Evolutionary conservation across 1,140 invertebrate species (phyloP), one percentile per base, ranked within the genome.

Genomic region (Drosophila triauraria): DNA sequence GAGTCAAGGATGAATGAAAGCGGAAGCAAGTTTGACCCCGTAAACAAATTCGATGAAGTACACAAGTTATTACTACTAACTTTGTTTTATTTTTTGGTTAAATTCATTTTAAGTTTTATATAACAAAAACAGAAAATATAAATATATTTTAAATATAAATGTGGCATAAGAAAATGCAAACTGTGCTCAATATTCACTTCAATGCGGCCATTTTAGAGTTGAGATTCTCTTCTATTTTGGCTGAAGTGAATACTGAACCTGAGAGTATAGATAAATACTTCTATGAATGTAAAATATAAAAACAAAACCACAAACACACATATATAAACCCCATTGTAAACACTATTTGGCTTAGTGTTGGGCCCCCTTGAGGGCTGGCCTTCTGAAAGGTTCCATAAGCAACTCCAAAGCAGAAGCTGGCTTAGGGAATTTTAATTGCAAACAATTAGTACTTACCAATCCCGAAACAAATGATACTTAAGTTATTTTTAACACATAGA

Each of bases 61-160:
- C 85, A 84, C 85, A 88, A 88, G 78, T 84, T 81, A 85, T 64
- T 64, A 15, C 27, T n/a, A 78, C 40, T 70, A 74, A 64, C 59
- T 61, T 47, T 72, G 67, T 75, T 57, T 76, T 78, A 76, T 56
- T 77, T 83, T 87, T 87, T 83, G 83, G 80, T 87, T 88, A 87
- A 83, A 83, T 83, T 88, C 76, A 67, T 87, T 88, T 83, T 87
- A 87, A 86, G 83, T 86, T 86, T 79, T 79, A 78, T 76, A 40
- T 54, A 54, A 54, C 53, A 77, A 51, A 17, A 58, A 17, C 42
- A 35, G 44, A 67, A 88, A 68, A 85, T 75, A 81, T 63, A 81
- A 51, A 85, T 75, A 83, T 84, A 84, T 88, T 81, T 88, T 87
- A 80, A 82, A 60, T 58, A 80, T 79, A 62, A 68, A 25, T 64